Percentiles rank a stretch among this genome's conserved stretches.
These are phyloP conservation scores for Serinus canaria DNA, from an alignment of 2,113 vertebrate species.

Conservation along the genomic window DNA sequence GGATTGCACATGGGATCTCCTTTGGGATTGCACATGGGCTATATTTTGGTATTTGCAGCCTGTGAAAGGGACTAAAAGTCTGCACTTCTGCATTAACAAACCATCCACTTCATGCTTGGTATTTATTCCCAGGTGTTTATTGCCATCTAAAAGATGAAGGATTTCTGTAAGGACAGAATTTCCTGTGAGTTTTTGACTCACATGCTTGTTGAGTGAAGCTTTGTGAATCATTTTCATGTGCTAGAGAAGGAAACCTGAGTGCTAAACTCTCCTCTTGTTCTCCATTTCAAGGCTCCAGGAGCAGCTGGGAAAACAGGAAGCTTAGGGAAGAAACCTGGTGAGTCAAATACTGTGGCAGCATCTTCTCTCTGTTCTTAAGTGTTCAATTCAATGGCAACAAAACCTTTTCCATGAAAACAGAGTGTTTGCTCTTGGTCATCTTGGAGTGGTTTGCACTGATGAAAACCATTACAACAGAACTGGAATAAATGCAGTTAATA, in stretches of 20 bases:
- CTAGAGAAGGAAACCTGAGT: not conserved
- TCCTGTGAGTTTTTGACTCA: not conserved
- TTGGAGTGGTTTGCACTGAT: not conserved
- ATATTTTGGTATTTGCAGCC: not conserved
- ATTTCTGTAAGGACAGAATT: not conserved
- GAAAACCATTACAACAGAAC: not conserved
- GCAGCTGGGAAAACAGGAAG: constrained; percentile 93
- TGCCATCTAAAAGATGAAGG: not conserved
- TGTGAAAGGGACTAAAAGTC: not conserved
- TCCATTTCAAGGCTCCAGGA: constrained; percentile 84
- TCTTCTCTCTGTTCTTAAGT: constrained; percentile 22
- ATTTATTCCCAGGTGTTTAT: not conserved
- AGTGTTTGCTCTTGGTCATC: not conserved
- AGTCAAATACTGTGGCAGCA: constrained; percentile 51
- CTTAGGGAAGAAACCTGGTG: constrained; percentile 98
- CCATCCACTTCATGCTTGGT: not conserved
- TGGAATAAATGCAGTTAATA: not conserved
- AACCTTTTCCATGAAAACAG: not conserved
- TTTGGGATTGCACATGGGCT: too few species aligned
- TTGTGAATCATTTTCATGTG: not conserved
- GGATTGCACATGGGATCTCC: too few species aligned
- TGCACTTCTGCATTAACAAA: not conserved
- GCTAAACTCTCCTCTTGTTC: constrained; percentile 39
- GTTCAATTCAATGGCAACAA: not conserved
- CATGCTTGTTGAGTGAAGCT: not conserved